Conservation (phyloP, 1,140 invertebrate genomes). For the Drosophila takahashii region DNA sequence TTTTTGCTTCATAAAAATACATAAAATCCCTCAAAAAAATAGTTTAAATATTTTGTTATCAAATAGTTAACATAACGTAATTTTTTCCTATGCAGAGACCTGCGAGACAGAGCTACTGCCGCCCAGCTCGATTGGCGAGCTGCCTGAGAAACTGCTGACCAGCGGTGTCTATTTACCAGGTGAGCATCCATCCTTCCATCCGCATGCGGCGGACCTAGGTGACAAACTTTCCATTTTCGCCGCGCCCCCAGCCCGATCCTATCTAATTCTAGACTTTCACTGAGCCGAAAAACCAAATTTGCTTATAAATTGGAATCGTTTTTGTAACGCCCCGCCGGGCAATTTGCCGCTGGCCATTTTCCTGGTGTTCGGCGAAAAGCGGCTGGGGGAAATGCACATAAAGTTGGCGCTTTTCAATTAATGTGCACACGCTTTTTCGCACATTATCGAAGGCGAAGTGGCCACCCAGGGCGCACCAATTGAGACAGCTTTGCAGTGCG, state of each 20-base stretch:
- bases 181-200: conserved; percentile 63
- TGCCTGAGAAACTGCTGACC: conserved; percentile 86
- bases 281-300: conserved; percentile 47
- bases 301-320: conserved; percentile 72
- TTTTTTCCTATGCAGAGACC: conserved; percentile 36
- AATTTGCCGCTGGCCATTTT: conserved; percentile 56
- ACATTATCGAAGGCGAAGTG: conserved; percentile 63
- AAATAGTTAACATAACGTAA: not conserved
- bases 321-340: conserved; percentile 61
- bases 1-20: too few species aligned
- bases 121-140: conserved; percentile 85
- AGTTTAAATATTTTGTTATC: not conserved
- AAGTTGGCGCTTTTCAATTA: conserved; percentile 67
- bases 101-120: conserved; percentile 75
- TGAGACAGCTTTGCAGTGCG: conserved; percentile 42
- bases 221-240: conserved; percentile 75
- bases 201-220: conserved; percentile 22
- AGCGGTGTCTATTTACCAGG: conserved; percentile 87
- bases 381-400: conserved; percentile 26
- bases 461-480: conserved; percentile 74
- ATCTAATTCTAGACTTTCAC: conserved; percentile 79
- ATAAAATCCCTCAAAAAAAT: too few species aligned
- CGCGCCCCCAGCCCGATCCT: conserved; percentile 16
- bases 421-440: conserved; percentile 79
- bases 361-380: conserved; percentile 23